These are phyloP conservation scores for Amia ocellicauda DNA, from an alignment of 2,113 vertebrate genomes.

Conservation along the genomic window DNA sequence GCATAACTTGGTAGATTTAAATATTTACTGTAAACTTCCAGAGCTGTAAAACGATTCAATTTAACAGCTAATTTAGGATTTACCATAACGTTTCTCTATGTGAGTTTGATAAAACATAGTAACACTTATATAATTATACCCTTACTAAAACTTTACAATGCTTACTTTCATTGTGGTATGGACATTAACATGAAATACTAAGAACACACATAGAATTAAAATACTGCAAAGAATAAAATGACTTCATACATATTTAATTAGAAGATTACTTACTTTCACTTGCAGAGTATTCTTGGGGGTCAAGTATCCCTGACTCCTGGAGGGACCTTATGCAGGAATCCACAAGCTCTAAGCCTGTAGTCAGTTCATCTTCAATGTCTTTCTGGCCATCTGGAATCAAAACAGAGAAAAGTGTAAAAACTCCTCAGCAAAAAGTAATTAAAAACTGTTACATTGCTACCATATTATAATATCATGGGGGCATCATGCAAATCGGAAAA, in stretches of 20 bases:
- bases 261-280: slow-evolving; percentile 81
- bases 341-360: slow-evolving; percentile 93
- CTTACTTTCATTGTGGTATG: no score
- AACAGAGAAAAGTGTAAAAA: slow-evolving; percentile 8
- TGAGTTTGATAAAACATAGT: no score
- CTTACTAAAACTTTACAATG: no score
- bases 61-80: no score
- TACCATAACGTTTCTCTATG: no score
- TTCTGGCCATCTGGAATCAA: slow-evolving; percentile 83
- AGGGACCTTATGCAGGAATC: slow-evolving; percentile 96
- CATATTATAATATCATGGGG: background rate
- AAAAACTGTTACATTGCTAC: background rate
- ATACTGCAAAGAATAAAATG: background rate
- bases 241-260: background rate
- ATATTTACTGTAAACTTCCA: no score
- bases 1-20: no score
- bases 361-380: slow-evolving; percentile 96
- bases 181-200: no score
- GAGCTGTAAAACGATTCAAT: no score
- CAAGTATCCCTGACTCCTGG: slow-evolving; percentile 94
- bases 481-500: background rate
- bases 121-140: no score
- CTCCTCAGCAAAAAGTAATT: background rate
- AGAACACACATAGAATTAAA: background rate
- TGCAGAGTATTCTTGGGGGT: slow-evolving; percentile 85